phyloP scores from a whole-genome alignment of 2,797 vertebrate genomes.

The Poeciliopsis paucimaculata region DNA sequence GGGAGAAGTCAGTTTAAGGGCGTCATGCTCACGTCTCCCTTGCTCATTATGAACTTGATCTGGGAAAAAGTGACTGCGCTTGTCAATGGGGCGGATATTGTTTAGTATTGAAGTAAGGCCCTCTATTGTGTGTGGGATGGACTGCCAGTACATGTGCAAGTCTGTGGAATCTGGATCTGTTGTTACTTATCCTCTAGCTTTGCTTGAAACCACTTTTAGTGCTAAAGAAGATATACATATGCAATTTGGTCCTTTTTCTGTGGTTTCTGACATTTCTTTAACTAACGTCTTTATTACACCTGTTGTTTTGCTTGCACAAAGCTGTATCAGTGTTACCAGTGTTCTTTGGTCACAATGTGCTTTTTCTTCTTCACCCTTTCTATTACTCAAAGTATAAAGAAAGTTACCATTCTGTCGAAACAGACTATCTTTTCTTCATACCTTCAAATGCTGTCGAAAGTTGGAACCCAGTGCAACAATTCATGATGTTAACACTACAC shows the following conservation, averaged over 20 bases:
- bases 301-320: slow-evolving; percentile 50
- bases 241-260: slow-evolving; percentile 31
- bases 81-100: slow-evolving; percentile 31
- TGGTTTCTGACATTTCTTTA: slow-evolving; percentile 44
- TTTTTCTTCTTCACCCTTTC: slow-evolving; percentile 26
- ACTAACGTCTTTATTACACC: not conserved
- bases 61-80: slow-evolving; percentile 37
- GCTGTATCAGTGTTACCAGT: slow-evolving; percentile 62
- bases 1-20: slow-evolving; percentile 41
- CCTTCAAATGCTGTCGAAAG: not conserved
- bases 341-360: slow-evolving; percentile 32
- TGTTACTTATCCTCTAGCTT: slow-evolving; percentile 41
- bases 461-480: slow-evolving; percentile 1
- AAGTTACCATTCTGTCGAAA: not conserved
- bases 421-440: not conserved
- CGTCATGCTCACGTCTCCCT: slow-evolving; percentile 48
- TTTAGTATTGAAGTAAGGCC: slow-evolving; percentile 30
- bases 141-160: slow-evolving; percentile 39
- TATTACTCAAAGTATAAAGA: not conserved
- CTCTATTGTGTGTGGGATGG: slow-evolving; percentile 4
- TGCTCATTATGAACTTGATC: slow-evolving; percentile 33
- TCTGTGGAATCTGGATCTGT: slow-evolving; percentile 33
- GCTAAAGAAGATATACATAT: slow-evolving; percentile 24
- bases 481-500: not conserved
- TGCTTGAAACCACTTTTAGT: slow-evolving; percentile 39